A percentile compares a stretch with the other conserved stretches of the same genome.
These are phyloP conservation scores for Brachirus orientalis DNA, from an alignment of 2,113 vertebrate genomes.

Conservation along the genomic window DNA sequence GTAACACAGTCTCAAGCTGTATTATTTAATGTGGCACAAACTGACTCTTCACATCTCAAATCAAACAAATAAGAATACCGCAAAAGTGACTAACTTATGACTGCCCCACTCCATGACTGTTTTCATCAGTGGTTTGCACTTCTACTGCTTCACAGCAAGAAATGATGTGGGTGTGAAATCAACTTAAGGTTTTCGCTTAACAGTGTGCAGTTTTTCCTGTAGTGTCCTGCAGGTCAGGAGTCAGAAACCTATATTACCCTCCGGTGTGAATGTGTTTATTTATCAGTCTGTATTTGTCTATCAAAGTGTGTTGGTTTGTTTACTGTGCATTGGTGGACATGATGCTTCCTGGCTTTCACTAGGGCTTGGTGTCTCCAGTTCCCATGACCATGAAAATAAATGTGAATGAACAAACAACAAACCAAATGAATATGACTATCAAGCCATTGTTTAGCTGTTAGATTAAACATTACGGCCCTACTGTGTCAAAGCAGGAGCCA, in stretches of 20 bases:
- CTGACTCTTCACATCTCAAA: background rate
- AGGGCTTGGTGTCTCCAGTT: background rate
- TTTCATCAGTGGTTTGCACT: too few relatives aligned
- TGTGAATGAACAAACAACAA: background rate
- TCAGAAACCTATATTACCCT: constrained; percentile 6
- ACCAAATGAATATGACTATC: background rate
- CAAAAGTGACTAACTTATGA: too few relatives aligned
- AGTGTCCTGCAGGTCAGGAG: background rate
- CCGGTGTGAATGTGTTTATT: background rate
- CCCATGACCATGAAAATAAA: background rate
- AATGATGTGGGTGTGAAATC: background rate
- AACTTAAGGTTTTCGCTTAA: background rate
- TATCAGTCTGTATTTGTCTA: background rate
- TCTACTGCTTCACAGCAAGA: too few relatives aligned
- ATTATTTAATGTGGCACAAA: background rate
- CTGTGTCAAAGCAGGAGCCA: background rate
- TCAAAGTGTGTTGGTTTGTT: background rate
- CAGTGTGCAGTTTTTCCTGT: background rate
- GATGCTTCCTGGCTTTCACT: background rate
- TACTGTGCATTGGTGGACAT: background rate
- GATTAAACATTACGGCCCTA: background rate
- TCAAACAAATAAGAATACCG: background rate
- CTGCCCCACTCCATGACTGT: too few relatives aligned
- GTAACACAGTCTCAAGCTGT: background rate
- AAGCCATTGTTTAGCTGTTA: background rate